These are phyloP conservation scores for Mythimna albipuncta DNA, from an alignment of 2,888 invertebrate species.

Conservation along the genomic window DNA sequence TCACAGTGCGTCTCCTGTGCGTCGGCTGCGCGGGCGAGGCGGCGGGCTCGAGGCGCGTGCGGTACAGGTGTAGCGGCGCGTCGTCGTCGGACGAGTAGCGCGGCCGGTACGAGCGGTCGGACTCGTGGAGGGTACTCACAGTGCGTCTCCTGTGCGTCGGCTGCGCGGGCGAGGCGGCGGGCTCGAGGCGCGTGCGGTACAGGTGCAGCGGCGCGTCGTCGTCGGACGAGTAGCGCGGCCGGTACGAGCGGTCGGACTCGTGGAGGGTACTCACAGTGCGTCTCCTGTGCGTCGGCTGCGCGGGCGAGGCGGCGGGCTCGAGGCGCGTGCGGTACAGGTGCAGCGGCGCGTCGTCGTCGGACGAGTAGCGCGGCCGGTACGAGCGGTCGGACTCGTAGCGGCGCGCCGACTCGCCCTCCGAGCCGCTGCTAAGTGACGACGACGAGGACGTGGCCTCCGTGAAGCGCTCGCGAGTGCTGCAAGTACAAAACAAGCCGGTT, in stretches of 20 bases:
- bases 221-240: conserved; percentile 81
- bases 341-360: conserved; percentile 85
- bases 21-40: background rate
- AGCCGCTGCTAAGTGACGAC: conserved; percentile 63
- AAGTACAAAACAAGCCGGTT: background rate
- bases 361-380: conserved; percentile 82
- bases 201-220: conserved; percentile 80
- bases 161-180: background rate
- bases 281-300: background rate
- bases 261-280: conserved; percentile 67
- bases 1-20: background rate
- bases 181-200: conserved; percentile 69
- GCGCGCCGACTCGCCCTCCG: conserved; percentile 57
- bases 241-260: conserved; percentile 87
- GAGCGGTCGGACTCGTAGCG: conserved; percentile 87
- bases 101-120: too few species aligned
- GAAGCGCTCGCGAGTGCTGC: conserved; percentile 78
- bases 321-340: conserved; percentile 73
- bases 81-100: conserved; percentile 83
- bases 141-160: background rate
- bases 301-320: background rate
- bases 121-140: conserved; percentile 48
- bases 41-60: conserved; percentile 56
- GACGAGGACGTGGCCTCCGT: conserved; percentile 64
- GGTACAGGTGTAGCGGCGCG: conserved; percentile 77